Base-by-base conservation (phyloP, 2,113 vertebrate species). In the Tachysurus vachellii region DNA sequence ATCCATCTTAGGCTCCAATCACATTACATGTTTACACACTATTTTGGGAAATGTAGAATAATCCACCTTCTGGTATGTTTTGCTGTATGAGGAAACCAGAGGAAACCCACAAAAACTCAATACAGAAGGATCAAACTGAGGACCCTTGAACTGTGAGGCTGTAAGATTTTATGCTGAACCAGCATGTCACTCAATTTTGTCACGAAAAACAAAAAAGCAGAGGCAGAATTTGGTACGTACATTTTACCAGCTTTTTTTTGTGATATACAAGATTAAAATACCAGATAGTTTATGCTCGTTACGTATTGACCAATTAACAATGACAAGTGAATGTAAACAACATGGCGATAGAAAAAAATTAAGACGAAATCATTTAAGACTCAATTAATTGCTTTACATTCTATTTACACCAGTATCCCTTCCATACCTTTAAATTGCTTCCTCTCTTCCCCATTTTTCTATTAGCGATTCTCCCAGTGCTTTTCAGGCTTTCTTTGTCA, bases 341-440 rank as follows among this genome's bases (percentile, higher is more conserved):
- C 28, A 16, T 36, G 36, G 36, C 6, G 0, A 4, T 23, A 31
- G 21, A 53, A 68, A 80, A 57, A 59, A 84, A 26, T 79, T 62
- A 28, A 68, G 50, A 44, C 17, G 47, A 79, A 86, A 50, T 8
- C 76, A 82, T 84, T 47, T 36, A 85, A 83, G 16, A 82, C 47
- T 89, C 84, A 87, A 91, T 92, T 85, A 91, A 92, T 87, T 57
- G 80, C 80, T 80, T 31, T 62, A 56, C 47, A 71, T 88, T 89
- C 89, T 87, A 54, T 16, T 54, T 23, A 79, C 83, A 73, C 21
- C 36, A 56, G 61, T 54, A 70, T 62, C 14, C 71, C 36, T n/a
- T 44, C 21, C 42, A 83, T 54, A 56, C 71, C 62, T 84, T 64
- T 75, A 5, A 26, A 31, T 80, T 64, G 83, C 82, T 87, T 80